These are phyloP conservation scores for Mirza zaza DNA, from an alignment of 2,113 vertebrate species.

Conservation along the genomic window DNA sequence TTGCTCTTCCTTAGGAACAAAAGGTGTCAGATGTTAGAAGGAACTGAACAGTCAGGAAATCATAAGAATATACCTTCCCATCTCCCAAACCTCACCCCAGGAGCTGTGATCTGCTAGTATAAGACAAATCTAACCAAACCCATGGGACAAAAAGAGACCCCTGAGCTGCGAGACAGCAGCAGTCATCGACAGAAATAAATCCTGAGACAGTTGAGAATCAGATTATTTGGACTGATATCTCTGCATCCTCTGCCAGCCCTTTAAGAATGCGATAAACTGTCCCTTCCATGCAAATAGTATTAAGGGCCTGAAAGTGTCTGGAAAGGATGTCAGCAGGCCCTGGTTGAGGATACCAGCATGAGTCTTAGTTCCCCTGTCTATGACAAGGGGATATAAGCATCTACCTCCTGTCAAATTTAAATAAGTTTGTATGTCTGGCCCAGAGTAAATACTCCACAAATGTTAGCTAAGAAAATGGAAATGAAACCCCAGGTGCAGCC, in stretches of 20 bases:
- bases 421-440: neutral
- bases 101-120: neutral
- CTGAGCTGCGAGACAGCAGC: neutral
- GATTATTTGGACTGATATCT: neutral
- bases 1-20: conserved; percentile 1
- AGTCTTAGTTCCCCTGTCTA: neutral
- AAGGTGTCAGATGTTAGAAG: conserved; percentile 28
- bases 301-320: neutral
- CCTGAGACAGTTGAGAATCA: neutral
- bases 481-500: neutral
- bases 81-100: neutral
- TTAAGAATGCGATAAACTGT: neutral
- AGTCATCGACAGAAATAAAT: neutral
- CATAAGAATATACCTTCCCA: neutral
- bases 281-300: neutral
- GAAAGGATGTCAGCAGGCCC: neutral
- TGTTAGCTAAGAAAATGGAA: neutral
- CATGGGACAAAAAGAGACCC: neutral
- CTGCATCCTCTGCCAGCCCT: neutral
- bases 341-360: neutral
- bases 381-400: neutral
- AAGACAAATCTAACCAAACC: neutral
- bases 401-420: neutral
- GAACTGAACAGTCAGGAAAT: neutral
- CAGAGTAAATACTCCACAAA: neutral